Evolutionary conservation across 1,140 invertebrate species (phyloP).

Genomic region (Neoseiulus cucumeris): DNA sequence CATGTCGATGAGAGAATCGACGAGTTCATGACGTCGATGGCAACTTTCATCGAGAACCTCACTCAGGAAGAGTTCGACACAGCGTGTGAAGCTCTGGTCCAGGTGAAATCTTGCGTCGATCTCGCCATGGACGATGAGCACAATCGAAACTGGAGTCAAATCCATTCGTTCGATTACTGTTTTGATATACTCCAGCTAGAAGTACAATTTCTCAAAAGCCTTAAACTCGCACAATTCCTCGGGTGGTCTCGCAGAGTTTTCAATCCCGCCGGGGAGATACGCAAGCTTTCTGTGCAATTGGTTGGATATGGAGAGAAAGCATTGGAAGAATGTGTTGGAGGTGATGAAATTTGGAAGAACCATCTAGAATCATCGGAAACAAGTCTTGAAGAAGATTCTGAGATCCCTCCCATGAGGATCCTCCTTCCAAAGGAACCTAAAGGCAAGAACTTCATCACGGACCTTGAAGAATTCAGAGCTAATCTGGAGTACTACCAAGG

Average conservation of each 20-base stretch:
- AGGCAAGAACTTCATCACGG: background rate
- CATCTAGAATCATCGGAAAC: background rate
- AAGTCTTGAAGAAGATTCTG: background rate
- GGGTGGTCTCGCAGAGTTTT: background rate
- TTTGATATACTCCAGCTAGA: background rate
- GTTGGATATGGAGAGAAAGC: background rate
- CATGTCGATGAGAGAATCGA: slow-evolving; percentile 4
- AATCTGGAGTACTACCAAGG: background rate
- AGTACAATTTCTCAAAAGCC: background rate
- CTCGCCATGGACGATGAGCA: background rate
- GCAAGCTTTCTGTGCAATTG: background rate
- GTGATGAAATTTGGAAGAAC: background rate
- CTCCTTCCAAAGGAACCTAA: background rate
- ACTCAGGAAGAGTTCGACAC: background rate
- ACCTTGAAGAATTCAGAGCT: background rate
- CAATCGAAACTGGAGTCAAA: background rate
- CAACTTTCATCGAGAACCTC: background rate
- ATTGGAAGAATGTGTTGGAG: background rate
- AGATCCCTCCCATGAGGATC: background rate
- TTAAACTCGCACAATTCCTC: background rate
- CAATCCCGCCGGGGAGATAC: background rate
- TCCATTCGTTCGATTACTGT: background rate
- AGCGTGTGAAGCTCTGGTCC: background rate
- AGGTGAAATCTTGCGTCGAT: background rate
- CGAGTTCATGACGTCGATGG: background rate